A percentile compares a stretch with the other conserved stretches of the same genome.
Conservation (phyloP, 2,888 invertebrate species). For the Drosophila hamatofila region DNA sequence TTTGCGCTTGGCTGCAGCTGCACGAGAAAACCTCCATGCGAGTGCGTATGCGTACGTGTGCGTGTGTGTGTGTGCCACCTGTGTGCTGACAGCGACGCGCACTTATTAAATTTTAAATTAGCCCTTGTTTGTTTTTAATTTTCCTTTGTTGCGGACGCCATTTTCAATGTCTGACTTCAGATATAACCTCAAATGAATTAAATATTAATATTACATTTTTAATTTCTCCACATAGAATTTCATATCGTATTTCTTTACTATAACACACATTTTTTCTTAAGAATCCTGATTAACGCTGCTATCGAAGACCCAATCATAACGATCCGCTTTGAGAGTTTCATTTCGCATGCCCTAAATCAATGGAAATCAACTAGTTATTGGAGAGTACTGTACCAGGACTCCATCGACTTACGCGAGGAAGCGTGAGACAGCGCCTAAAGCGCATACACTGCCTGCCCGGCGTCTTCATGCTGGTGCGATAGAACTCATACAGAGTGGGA, state of each 20-base stretch:
- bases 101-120: slow-evolving; percentile 12
- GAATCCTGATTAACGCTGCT: slow-evolving; percentile 15
- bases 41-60: background rate
- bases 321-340: slow-evolving; percentile 26
- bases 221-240: background rate
- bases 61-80: background rate
- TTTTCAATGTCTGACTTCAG: background rate
- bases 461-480: slow-evolving; percentile 80
- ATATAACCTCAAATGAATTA: background rate
- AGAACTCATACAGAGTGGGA: slow-evolving; percentile 95
- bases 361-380: background rate
- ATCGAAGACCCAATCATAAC: slow-evolving; percentile 61
- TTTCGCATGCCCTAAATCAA: slow-evolving; percentile 44
- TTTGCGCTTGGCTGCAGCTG: slow-evolving; percentile 61
- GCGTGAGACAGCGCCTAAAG: slow-evolving; percentile 54
- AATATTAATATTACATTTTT: background rate
- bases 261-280: background rate
- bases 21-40: slow-evolving; percentile 10
- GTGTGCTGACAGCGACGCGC: background rate
- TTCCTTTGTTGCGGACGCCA: slow-evolving; percentile 18
- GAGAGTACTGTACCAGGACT: background rate
- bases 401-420: slow-evolving; percentile 46
- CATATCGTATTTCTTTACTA: background rate
- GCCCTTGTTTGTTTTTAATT: slow-evolving; percentile 10
- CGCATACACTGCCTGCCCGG: slow-evolving; percentile 34